These are phyloP conservation scores for Formicarius rufipectus DNA, from an alignment of 2,113 vertebrate species.

Conservation along the genomic window DNA sequence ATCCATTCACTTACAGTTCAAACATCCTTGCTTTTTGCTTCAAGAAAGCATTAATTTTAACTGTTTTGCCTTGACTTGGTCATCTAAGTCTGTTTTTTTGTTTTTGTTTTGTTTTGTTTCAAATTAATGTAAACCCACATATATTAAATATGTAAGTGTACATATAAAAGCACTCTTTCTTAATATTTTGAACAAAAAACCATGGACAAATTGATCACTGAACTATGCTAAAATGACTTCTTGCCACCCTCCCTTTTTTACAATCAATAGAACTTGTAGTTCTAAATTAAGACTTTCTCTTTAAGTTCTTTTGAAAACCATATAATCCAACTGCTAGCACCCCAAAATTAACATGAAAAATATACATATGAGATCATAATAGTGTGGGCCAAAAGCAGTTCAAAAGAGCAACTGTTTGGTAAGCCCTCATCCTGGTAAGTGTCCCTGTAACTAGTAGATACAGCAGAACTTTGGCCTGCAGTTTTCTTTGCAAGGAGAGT, in stretches of 20 bases:
- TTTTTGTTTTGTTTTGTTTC: too few species aligned
- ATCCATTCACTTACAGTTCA: background rate
- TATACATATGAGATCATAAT: background rate
- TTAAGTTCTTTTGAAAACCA: background rate
- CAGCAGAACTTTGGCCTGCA: background rate
- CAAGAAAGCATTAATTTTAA: background rate
- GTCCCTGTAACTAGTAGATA: background rate
- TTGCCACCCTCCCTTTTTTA: background rate
- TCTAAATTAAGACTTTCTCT: background rate
- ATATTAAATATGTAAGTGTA: background rate
- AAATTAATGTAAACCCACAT: accelerated
- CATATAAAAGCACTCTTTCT: background rate
- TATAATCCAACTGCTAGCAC: background rate
- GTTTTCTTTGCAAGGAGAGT: conserved; percentile 14
- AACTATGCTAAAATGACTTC: background rate
- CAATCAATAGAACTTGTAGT: background rate
- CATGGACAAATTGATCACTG: background rate
- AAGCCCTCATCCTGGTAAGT: background rate
- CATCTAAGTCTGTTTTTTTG: background rate
- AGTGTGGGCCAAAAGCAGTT: conserved; percentile 24
- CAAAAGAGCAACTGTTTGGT: conserved; percentile 23
- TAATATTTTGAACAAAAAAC: background rate
- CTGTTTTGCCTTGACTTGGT: background rate
- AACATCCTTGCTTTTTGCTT: background rate
- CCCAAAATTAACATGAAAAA: background rate